phyloP scores from a whole-genome alignment of 2,113 vertebrate species.

The Noturus placidus region DNA sequence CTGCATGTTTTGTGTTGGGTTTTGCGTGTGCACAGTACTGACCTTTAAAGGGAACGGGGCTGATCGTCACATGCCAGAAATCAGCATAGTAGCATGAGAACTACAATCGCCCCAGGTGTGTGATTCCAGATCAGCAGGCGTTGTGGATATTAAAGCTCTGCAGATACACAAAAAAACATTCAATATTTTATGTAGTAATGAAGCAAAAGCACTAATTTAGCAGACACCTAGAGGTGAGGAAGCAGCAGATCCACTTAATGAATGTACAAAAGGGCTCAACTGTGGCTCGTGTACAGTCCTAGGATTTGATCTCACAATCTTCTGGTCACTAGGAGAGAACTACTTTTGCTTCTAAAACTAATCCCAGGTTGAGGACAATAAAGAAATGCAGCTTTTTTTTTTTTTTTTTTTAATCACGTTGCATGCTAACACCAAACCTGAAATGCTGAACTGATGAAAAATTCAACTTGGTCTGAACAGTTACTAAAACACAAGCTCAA shows the following conservation, averaged over 20 bases:
- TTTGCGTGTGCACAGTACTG: background rate
- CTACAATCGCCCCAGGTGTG: background rate
- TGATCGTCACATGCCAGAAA: background rate
- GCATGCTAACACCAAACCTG: background rate
- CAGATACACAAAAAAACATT: background rate
- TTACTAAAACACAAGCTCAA: background rate
- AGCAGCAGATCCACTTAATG: background rate
- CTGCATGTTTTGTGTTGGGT: background rate
- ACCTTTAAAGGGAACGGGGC: slow-evolving; percentile 14
- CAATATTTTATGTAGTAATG: background rate
- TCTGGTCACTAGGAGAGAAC: background rate
- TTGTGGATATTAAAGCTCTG: background rate
- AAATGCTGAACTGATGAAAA: background rate
- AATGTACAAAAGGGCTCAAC: background rate
- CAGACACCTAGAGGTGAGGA: background rate
- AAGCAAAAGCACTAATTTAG: background rate
- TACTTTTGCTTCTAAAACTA: background rate
- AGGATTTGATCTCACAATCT: background rate
- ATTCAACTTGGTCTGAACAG: background rate
- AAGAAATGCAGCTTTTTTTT: background rate
- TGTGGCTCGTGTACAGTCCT: background rate
- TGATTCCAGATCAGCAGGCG: background rate
- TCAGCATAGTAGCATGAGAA: background rate
- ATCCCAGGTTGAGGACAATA: background rate
- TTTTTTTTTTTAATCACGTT: too few species aligned